phyloP scores from a whole-genome alignment of 2,888 invertebrate species.

The Drosophila macrospina region DNA sequence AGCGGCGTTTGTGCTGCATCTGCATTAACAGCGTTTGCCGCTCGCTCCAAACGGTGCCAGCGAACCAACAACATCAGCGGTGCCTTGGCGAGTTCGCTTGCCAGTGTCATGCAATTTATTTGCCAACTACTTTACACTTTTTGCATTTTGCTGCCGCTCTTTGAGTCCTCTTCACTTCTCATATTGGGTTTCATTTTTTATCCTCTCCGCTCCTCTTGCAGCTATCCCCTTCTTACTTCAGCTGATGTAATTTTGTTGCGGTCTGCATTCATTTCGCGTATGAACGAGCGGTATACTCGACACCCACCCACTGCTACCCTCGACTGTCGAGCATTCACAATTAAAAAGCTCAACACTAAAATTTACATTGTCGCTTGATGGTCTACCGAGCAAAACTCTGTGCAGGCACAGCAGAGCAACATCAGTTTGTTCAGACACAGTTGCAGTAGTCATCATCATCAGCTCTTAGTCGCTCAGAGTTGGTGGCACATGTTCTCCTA shows the following conservation, averaged over 20 bases:
- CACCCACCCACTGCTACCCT: slow-evolving; percentile 1
- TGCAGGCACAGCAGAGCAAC: slow-evolving; percentile 21
- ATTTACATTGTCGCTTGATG: slow-evolving; percentile 80
- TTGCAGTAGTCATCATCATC: slow-evolving; percentile 48
- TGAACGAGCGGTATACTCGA: slow-evolving; percentile 57
- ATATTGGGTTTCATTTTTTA: slow-evolving; percentile 66
- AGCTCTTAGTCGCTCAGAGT: slow-evolving; percentile 34
- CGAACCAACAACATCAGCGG: slow-evolving; percentile 28
- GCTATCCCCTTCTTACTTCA: not conserved
- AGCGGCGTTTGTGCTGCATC: slow-evolving; percentile 72
- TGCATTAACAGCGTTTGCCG: slow-evolving; percentile 70
- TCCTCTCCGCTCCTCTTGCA: slow-evolving; percentile 45
- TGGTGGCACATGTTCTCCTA: slow-evolving; percentile 3
- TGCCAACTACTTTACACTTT: slow-evolving; percentile 75
- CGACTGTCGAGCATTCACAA: slow-evolving; percentile 66
- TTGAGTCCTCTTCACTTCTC: slow-evolving; percentile 44
- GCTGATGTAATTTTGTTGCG: slow-evolving; percentile 65
- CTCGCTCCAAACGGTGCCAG: slow-evolving; percentile 14
- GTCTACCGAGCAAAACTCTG: slow-evolving; percentile 49
- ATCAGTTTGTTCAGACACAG: slow-evolving; percentile 33
- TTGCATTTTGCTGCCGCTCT: slow-evolving; percentile 40
- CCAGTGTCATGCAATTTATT: slow-evolving; percentile 74
- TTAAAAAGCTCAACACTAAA: slow-evolving; percentile 81
- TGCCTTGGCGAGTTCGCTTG: slow-evolving; percentile 62
- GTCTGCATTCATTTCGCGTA: slow-evolving; percentile 77